Conservation (phyloP, 2,888 invertebrate species). For the Agriotes lineatus region DNA sequence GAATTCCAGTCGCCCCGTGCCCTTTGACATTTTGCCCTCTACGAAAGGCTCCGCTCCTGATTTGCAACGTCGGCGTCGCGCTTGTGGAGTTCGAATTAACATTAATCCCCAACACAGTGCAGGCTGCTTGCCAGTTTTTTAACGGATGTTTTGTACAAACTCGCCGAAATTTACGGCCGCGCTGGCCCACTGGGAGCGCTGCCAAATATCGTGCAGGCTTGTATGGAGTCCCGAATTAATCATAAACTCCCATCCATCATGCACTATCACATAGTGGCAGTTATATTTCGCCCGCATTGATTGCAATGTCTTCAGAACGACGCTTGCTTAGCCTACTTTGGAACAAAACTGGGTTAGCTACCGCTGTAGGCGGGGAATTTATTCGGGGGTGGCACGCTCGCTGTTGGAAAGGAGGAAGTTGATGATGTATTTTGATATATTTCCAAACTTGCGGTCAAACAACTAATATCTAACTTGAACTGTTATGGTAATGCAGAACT, state of each 20-base stretch:
- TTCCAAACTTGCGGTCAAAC: no score
- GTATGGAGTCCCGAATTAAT: conserved; percentile 6
- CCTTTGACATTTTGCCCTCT: conserved; percentile 13
- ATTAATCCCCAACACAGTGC: background rate
- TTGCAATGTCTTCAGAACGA: background rate
- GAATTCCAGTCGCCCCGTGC: background rate
- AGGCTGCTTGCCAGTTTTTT: conserved; percentile 1
- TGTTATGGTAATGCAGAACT: no score
- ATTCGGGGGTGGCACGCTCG: no score
- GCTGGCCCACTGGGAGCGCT: conserved; percentile 27
- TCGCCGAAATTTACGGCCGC: conserved; percentile 20
- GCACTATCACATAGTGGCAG: background rate
- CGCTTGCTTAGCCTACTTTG: background rate
- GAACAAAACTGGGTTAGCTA: background rate
- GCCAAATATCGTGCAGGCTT: conserved; percentile 17
- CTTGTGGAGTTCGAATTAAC: background rate
- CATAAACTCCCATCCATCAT: conserved; percentile 8
- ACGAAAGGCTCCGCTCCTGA: background rate
- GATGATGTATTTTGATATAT: no score
- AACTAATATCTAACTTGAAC: no score
- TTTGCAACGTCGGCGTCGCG: background rate
- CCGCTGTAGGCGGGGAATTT: no score
- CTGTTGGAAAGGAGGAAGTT: no score
- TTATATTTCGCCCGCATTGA: background rate
- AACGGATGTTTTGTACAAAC: background rate